Conservation (phyloP, 2,113 vertebrate genomes). For the Laticauda colubrina region DNA sequence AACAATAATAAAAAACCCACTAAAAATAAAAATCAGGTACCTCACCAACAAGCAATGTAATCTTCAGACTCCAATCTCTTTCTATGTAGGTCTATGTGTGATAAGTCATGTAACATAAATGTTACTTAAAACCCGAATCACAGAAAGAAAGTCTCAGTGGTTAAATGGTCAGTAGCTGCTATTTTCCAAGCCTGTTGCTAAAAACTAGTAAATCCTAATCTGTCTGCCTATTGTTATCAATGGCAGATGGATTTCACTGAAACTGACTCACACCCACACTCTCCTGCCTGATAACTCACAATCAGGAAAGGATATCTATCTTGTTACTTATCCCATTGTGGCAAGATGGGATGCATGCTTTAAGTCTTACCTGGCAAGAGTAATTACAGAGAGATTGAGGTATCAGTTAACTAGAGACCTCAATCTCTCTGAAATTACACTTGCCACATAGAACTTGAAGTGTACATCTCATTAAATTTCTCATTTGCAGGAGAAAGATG, state of each 20-base stretch:
- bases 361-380: not conserved
- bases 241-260: not conserved
- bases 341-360: not conserved
- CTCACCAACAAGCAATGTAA: not conserved
- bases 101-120: not conserved
- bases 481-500: not conserved
- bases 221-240: not conserved
- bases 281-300: not conserved
- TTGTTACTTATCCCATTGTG: not conserved
- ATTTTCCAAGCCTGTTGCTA: not conserved
- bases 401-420: not conserved
- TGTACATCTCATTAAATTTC: not conserved
- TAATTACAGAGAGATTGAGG: not conserved
- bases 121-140: not conserved
- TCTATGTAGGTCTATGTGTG: not conserved
- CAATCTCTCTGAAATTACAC: not conserved
- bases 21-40: not conserved
- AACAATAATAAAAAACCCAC: not conserved
- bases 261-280: not conserved
- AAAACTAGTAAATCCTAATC: not conserved
- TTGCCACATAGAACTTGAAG: not conserved
- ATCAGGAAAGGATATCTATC: not conserved
- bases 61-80: not conserved
- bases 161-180: not conserved
- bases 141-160: not conserved